Percentiles rank a stretch among this genome's conserved stretches.
These are phyloP conservation scores for Misgurnus mizolepis DNA, from an alignment of 2,113 vertebrate species.

Conservation along the genomic window DNA sequence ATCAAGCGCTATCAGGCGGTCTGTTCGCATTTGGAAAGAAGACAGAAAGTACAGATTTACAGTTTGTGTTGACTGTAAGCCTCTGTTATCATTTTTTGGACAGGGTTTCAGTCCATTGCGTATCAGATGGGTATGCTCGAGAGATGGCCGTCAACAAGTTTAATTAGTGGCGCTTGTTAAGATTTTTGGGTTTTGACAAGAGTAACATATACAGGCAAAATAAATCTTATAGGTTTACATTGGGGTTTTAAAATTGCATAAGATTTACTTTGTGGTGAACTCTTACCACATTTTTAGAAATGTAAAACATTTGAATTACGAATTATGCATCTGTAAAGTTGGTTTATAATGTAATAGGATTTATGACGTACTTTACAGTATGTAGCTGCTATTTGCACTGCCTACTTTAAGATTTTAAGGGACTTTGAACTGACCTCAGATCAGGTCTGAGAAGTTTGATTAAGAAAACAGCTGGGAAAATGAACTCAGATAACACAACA, in stretches of 20 bases:
- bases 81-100: constrained; percentile 5
- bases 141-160: background rate
- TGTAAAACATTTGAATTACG: too few relatives aligned
- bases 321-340: too few relatives aligned
- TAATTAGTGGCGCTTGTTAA: background rate
- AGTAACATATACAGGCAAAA: too few relatives aligned
- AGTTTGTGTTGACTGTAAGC: constrained; percentile 25
- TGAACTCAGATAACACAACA: background rate
- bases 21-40: constrained; percentile 30
- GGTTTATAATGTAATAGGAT: too few relatives aligned
- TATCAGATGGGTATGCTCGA: background rate
- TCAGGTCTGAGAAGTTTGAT: constrained; percentile 24
- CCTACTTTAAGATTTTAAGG: background rate
- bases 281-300: too few relatives aligned
- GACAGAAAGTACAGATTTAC: constrained; percentile 33
- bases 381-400: background rate
- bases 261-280: too few relatives aligned
- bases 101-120: constrained; percentile 13
- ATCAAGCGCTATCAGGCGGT: constrained; percentile 8
- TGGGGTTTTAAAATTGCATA: too few relatives aligned
- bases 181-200: background rate
- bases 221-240: too few relatives aligned
- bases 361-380: too few relatives aligned
- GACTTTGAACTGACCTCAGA: background rate
- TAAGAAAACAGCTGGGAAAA: background rate